Evolutionary conservation across 2,797 vertebrate species (phyloP).

Genomic region (Phoeniculus purpureus): DNA sequence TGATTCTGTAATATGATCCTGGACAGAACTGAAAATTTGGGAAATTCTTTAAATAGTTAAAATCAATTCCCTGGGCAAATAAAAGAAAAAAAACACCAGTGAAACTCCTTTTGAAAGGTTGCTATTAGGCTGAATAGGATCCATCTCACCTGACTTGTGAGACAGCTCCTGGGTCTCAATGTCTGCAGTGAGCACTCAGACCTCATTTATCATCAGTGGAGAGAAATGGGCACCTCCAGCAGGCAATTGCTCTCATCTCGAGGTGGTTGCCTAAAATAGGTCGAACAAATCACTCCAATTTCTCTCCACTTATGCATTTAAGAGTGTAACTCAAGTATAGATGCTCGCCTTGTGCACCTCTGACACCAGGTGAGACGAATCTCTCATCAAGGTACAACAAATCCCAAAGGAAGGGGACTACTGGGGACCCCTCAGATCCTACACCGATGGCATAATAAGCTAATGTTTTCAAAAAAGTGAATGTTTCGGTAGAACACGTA

Average conservation of each 20-base stretch:
- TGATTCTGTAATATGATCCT: too few species aligned
- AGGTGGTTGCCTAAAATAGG: constrained; percentile 44
- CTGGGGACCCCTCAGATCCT: not conserved
- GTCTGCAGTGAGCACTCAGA: constrained; percentile 6
- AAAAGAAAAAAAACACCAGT: too few species aligned
- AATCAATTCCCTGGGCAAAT: not conserved
- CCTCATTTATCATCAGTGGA: constrained; percentile 32
- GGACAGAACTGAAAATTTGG: not conserved
- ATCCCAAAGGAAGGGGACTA: not conserved
- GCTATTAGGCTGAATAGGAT: not conserved
- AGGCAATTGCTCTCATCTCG: constrained; percentile 54
- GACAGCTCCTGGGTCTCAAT: not conserved
- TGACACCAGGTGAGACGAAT: constrained; percentile 28
- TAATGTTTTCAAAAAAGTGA: not conserved
- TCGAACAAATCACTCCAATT: constrained; percentile 56
- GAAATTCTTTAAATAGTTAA: not conserved
- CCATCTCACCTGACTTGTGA: constrained; percentile 6
- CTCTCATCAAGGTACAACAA: not conserved
- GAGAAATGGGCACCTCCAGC: constrained; percentile 51
- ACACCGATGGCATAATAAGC: fast-evolving
- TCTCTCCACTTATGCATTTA: constrained; percentile 47
- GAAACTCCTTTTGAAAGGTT: not conserved
- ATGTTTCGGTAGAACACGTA: not conserved
- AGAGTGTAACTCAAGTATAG: constrained; percentile 5
- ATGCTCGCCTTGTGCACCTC: constrained; percentile 14